Percentiles rank a stretch among this genome's conserved stretches.
Conservation (phyloP, 2,113 vertebrate species). For the Cairina moschata region DNA sequence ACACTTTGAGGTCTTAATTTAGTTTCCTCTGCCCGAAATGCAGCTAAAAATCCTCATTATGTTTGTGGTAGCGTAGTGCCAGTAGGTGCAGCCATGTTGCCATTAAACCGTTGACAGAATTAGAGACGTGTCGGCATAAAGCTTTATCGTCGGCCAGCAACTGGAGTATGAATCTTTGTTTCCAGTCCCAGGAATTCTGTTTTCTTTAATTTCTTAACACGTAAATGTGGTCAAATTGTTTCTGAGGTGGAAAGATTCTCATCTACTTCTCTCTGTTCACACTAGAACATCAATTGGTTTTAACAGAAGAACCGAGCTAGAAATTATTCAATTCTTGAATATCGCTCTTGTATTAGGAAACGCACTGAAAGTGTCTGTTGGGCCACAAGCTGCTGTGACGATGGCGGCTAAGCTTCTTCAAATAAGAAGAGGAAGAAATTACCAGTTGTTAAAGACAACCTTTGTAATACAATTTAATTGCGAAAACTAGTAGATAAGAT, state of each 20-base stretch:
- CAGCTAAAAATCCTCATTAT: neutral
- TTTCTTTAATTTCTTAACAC: neutral
- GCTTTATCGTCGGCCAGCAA: neutral
- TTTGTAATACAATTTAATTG: neutral
- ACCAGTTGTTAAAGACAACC: neutral
- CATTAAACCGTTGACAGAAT: neutral
- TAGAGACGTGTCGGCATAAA: neutral
- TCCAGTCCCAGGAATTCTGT: neutral
- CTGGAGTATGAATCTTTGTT: neutral
- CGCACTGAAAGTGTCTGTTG: neutral
- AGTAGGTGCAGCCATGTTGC: neutral
- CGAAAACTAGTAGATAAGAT: slow-evolving; percentile 22
- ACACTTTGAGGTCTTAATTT: neutral
- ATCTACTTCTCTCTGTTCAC: neutral
- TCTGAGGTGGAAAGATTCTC: neutral
- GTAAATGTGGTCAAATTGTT: neutral
- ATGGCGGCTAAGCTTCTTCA: neutral
- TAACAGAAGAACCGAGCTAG: neutral
- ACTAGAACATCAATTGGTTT: neutral
- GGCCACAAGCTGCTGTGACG: neutral
- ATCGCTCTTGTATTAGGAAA: neutral
- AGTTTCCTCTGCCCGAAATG: neutral
- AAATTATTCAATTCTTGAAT: neutral
- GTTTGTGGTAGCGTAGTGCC: neutral
- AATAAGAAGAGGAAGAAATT: neutral